A percentile compares a stretch with the other conserved stretches of the same genome.
phyloP scores from a whole-genome alignment of 2,888 invertebrate species.

The Drosophila pseudotakahashii region DNA sequence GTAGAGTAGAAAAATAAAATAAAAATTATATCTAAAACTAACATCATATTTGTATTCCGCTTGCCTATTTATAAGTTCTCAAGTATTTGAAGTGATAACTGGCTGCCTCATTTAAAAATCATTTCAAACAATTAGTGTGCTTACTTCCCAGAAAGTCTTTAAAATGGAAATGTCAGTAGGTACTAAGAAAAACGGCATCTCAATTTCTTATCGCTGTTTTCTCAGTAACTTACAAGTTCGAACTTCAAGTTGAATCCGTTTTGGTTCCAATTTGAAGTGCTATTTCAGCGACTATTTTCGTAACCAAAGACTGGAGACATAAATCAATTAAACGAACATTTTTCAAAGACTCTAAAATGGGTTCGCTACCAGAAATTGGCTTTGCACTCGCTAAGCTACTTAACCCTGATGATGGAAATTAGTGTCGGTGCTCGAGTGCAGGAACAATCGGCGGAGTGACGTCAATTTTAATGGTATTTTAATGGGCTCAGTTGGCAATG shows the following conservation, averaged over 20 bases:
- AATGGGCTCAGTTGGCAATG: conserved; percentile 53
- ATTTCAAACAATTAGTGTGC: not conserved
- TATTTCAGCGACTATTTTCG: not conserved
- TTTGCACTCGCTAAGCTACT: conserved; percentile 32
- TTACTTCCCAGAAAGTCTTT: not conserved
- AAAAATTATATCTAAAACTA: not conserved
- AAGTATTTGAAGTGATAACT: not conserved
- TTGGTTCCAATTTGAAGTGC: not conserved
- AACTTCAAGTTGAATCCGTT: conserved; percentile 3
- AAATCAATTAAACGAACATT: conserved; percentile 28
- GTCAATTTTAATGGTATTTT: conserved; percentile 71
- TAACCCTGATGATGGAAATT: conserved; percentile 50
- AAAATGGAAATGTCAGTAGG: not conserved
- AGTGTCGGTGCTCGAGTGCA: conserved; percentile 39
- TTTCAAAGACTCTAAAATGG: conserved; percentile 29
- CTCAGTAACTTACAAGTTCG: not conserved
- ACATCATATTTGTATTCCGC: not conserved
- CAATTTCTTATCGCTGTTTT: not conserved
- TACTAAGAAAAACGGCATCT: not conserved
- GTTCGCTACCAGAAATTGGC: too few relatives aligned
- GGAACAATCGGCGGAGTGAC: conserved; percentile 38
- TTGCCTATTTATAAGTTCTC: not conserved
- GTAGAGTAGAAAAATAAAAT: too few relatives aligned
- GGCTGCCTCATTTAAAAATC: not conserved
- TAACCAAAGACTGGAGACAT: not conserved